A percentile compares a stretch with the other conserved stretches of the same genome.
Conservation (phyloP, 1,140 invertebrate species). For the Drosophila sturtevanti region DNA sequence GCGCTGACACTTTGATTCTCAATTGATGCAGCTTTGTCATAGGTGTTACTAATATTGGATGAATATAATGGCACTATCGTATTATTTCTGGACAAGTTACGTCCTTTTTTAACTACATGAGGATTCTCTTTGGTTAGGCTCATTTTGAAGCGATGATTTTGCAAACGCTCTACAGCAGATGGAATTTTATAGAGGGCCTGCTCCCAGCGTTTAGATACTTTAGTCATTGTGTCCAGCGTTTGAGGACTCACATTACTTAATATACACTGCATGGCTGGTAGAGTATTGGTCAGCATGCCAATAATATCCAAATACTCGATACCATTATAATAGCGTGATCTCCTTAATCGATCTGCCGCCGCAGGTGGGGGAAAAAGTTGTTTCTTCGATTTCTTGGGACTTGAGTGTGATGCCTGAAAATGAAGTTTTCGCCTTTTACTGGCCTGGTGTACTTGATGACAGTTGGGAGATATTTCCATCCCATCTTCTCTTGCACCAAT, state of each 20-base stretch:
- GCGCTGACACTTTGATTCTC: slow-evolving; percentile 22
- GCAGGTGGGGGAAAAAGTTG: slow-evolving; percentile 44
- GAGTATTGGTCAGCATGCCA: slow-evolving; percentile 42
- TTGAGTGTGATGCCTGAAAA: slow-evolving; percentile 48
- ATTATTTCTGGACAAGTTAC: slow-evolving; percentile 27
- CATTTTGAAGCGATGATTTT: slow-evolving; percentile 60
- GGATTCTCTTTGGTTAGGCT: slow-evolving; percentile 60
- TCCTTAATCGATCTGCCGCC: slow-evolving; percentile 8
- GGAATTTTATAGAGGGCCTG: slow-evolving; percentile 42
- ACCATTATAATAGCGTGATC: slow-evolving; percentile 54
- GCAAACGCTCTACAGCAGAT: slow-evolving; percentile 42
- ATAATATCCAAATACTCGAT: slow-evolving; percentile 58
- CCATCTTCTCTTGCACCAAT: neutral
- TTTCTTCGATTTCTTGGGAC: slow-evolving; percentile 68
- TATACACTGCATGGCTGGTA: slow-evolving; percentile 61
- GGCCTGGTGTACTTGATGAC: slow-evolving; percentile 25
- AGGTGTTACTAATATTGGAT: slow-evolving; percentile 51
- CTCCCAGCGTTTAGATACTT: slow-evolving; percentile 52
- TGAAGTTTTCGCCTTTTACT: slow-evolving; percentile 52
- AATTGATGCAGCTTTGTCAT: slow-evolving; percentile 22
- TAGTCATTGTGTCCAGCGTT: slow-evolving; percentile 64
- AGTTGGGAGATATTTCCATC: slow-evolving; percentile 32
- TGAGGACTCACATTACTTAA: slow-evolving; percentile 37
- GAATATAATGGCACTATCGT: slow-evolving; percentile 65
- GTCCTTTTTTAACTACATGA: slow-evolving; percentile 28